Evolutionary conservation across 2,113 vertebrate genomes (phyloP), one percentile per base, ranked within the genome.

Genomic region (Oryctolagus cuniculus): DNA sequence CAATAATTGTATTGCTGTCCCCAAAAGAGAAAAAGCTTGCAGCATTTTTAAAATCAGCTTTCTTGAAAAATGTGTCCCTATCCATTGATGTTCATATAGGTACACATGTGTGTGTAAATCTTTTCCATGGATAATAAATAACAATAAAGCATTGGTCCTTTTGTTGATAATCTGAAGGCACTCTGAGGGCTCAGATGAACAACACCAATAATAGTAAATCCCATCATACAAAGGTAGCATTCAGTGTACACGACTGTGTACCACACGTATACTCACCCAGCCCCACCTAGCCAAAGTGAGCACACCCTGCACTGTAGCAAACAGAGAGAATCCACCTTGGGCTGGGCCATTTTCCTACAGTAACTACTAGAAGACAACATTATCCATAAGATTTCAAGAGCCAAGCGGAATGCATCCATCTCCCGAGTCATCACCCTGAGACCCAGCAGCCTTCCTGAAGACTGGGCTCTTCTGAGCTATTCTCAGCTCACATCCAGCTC

Each of bases 361-460:
- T 96, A 97, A 98, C 97, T 97, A 95, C 89, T 84, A 89, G 89
- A 97, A 94, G 97, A 94, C 94, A 96, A 79, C 79, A 86, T 96
- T 97, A 96, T 95, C 95, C 63, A 36, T 96, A 97, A 97, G 94
- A 97, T 96, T 97, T 95, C 70, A 83, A 96, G 83, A 96, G 87
- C 34, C 88, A 61, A 72, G 90, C 96, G 81, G 58, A 96, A 21
- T 67, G 34, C 49, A 93, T 97, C 93, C 70, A 73, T 96, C 89
- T 96, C 77, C 83, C 87, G 73, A 97, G 97, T 97, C 85, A 51
- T 75, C 73, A 55, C 34, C 84, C 49, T 29, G 92, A 86, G 97
- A 85, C 85, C 94, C 91, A 94, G 75, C 53, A 61, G 83, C 61
- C 66, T 95, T 94, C 96, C 94, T 82, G 69, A 96, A 97, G 94